Evolutionary conservation across 2,888 invertebrate genomes (phyloP).

Genomic region (Lycophotia porphyrea): DNA sequence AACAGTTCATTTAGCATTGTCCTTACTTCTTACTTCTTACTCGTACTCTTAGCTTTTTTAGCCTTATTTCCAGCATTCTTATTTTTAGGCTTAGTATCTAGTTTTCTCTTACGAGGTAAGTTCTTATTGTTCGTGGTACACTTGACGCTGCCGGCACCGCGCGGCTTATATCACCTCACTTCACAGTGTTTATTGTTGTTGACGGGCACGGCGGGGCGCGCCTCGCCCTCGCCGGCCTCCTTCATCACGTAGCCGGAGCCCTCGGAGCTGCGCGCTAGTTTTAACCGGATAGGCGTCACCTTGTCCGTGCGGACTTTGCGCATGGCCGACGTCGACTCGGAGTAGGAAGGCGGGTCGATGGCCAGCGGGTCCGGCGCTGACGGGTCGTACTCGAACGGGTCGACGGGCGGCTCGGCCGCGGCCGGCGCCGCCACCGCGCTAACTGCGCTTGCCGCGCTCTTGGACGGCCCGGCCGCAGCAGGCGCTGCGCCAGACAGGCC

Average conservation of each 20-base stretch:
- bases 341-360: slow-evolving; percentile 81
- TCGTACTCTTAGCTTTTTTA: slow-evolving; percentile 38
- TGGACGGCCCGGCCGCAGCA: slow-evolving; percentile 8
- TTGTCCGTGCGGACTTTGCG: slow-evolving; percentile 92
- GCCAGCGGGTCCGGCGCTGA: slow-evolving; percentile 85
- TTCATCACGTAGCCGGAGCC: slow-evolving; percentile 93
- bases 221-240: slow-evolving; percentile 75
- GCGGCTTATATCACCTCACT: slow-evolving; percentile 94
- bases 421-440: slow-evolving; percentile 47
- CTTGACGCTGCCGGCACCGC: slow-evolving; percentile 48
- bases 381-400: slow-evolving; percentile 87
- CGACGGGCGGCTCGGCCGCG: slow-evolving; percentile 79
- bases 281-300: slow-evolving; percentile 95
- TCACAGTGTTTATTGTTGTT: slow-evolving; percentile 95
- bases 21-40: slow-evolving; percentile 47
- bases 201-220: slow-evolving; percentile 80
- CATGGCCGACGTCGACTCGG: slow-evolving; percentile 83
- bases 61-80: slow-evolving; percentile 45
- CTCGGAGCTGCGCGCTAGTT: slow-evolving; percentile 95
- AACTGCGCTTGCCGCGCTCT: slow-evolving; percentile 8
- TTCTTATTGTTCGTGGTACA: slow-evolving; percentile 58
- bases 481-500: slow-evolving; percentile 66
- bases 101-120: slow-evolving; percentile 33
- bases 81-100: slow-evolving; percentile 48
- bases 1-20: slow-evolving; percentile 54